phyloP scores from a whole-genome alignment of 2,113 vertebrate species.

The Struthio camelus region DNA sequence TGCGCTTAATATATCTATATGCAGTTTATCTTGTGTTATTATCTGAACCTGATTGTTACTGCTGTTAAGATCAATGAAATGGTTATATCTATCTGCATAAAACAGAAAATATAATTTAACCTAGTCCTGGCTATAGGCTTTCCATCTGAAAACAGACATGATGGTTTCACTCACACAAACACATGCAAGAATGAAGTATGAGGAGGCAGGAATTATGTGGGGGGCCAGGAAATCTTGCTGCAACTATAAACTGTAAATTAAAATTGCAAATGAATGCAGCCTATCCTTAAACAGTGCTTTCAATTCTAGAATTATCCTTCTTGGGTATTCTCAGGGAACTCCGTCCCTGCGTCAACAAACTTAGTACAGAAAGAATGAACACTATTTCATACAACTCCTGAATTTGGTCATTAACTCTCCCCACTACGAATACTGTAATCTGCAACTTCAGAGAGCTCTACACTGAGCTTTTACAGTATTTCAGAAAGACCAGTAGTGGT shows the following conservation, averaged over 20 bases:
- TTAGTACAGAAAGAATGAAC: background rate
- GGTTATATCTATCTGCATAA: background rate
- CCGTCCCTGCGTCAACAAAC: background rate
- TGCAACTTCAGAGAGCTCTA: background rate
- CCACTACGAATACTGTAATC: background rate
- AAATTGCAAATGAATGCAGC: background rate
- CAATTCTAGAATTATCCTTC: background rate
- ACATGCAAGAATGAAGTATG: background rate
- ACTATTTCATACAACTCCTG: background rate
- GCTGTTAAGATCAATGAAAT: background rate
- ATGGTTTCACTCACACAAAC: background rate
- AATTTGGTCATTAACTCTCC: background rate
- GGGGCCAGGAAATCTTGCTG: background rate
- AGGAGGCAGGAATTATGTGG: background rate
- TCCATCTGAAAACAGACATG: background rate
- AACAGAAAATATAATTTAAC: background rate
- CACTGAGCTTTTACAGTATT: background rate
- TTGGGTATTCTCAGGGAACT: background rate
- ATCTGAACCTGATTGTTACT: background rate
- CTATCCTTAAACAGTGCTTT: background rate
- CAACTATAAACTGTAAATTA: background rate
- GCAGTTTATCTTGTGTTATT: background rate
- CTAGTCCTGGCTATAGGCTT: background rate
- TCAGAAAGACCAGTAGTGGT: background rate
- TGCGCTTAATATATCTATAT: background rate